A percentile compares a stretch with the other conserved stretches of the same genome.
Evolutionary conservation across 92 coral and sea anemone species (phyloP).

Genomic region (Virgularia gustaviana): DNA sequence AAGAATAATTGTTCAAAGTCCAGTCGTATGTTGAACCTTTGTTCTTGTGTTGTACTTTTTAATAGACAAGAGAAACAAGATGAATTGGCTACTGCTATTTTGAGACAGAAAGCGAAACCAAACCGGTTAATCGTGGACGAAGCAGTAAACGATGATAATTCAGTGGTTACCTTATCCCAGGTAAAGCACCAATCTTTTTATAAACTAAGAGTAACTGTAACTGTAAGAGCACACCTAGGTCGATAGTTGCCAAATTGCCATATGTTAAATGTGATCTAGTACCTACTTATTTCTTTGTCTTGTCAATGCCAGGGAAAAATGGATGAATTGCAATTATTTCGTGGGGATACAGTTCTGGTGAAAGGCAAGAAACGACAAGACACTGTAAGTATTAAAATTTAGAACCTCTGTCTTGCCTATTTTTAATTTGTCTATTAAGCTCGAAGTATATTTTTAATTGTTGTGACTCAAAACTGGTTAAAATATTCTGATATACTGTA

Average conservation of each 20-base stretch:
- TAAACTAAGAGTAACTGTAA: slow-evolving; percentile 6
- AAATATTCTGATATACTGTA: neutral
- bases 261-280: slow-evolving; percentile 20
- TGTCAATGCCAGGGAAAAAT: slow-evolving; percentile 69
- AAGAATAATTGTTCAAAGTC: neutral
- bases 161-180: slow-evolving; percentile 97
- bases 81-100: slow-evolving; percentile 95
- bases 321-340: slow-evolving; percentile 95
- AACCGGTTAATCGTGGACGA: slow-evolving; percentile 93
- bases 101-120: slow-evolving; percentile 84
- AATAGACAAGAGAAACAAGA: slow-evolving; percentile 58
- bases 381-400: slow-evolving; percentile 61
- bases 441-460: too few relatives aligned
- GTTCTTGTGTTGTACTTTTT: neutral
- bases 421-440: too few relatives aligned
- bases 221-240: neutral
- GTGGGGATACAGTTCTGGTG: slow-evolving; percentile 95
- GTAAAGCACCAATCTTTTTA: slow-evolving; percentile 33
- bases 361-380: slow-evolving; percentile 97
- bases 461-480: too few relatives aligned
- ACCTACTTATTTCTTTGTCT: slow-evolving; percentile 3
- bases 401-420: neutral
- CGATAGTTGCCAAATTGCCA: neutral
- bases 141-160: slow-evolving; percentile 97
- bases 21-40: slow-evolving; percentile 5